phyloP scores from a whole-genome alignment of 2,113 vertebrate genomes.

The Anas platyrhynchos region DNA sequence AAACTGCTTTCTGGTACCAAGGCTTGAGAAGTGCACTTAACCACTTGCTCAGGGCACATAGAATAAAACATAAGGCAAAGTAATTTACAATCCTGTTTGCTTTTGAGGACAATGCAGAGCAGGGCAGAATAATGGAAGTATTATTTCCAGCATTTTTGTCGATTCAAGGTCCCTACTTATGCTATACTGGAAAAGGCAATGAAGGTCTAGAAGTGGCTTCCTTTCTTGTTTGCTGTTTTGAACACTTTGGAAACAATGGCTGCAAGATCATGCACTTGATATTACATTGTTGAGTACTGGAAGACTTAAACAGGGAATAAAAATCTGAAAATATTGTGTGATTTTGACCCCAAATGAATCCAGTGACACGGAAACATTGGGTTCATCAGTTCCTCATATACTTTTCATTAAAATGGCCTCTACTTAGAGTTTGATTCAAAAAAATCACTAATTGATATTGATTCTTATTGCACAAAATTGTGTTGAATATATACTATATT shows the following conservation, averaged over 20 bases:
- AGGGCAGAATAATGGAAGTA: conserved; percentile 67
- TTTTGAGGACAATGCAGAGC: conserved; percentile 69
- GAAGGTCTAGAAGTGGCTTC: conserved; percentile 24
- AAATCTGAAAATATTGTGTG: conserved; percentile 38
- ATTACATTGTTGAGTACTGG: background rate
- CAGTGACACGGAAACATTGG: conserved; percentile 33
- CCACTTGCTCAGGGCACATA: conserved; percentile 62
- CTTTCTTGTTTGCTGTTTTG: conserved; percentile 45
- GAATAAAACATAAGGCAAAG: conserved; percentile 68
- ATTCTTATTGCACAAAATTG: conserved; percentile 20
- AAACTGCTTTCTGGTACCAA: conserved; percentile 49
- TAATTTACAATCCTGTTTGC: conserved; percentile 67
- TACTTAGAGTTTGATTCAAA: background rate
- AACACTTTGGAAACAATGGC: conserved; percentile 6
- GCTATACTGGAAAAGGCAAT: conserved; percentile 42
- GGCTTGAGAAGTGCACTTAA: conserved; percentile 77
- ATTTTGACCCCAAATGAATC: conserved; percentile 40
- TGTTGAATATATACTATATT: conserved; percentile 20
- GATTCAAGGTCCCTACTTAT: conserved; percentile 58
- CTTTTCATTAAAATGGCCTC: conserved; percentile 55
- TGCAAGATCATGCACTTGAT: background rate
- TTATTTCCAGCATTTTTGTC: conserved; percentile 61
- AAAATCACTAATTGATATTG: conserved; percentile 23
- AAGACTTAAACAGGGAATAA: conserved; percentile 19
- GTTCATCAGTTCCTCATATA: conserved; percentile 30